phyloP scores from a whole-genome alignment of 2,113 vertebrate genomes.

The Mesembrinibis cayennensis region DNA sequence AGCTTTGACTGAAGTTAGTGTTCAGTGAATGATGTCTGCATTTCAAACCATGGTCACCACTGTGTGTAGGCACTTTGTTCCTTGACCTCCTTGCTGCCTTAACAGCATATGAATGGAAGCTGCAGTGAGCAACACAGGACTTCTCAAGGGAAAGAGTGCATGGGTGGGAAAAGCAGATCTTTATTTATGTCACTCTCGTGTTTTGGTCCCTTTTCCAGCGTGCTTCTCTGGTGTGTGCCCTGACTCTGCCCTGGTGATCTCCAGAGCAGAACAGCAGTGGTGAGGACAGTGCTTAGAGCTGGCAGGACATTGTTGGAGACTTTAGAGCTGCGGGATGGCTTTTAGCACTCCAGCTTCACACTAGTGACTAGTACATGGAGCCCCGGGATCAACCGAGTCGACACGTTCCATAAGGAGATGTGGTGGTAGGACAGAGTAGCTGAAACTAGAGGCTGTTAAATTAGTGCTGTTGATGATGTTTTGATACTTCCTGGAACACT shows the following conservation, averaged over 20 bases:
- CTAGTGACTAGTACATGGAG: not conserved
- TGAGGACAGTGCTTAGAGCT: not conserved
- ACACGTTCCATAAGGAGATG: not conserved
- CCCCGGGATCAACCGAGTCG: not conserved
- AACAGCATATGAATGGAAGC: not conserved
- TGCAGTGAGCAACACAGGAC: not conserved
- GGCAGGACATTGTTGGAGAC: not conserved
- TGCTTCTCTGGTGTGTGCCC: not conserved
- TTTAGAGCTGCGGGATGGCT: not conserved
- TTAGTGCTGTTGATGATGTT: conserved; percentile 46
- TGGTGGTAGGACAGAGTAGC: conserved; percentile 34
- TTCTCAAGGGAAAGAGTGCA: not conserved
- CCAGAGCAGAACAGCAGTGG: not conserved
- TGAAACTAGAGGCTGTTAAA: conserved; percentile 46
- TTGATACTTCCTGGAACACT: conserved; percentile 27
- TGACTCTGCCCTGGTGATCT: not conserved
- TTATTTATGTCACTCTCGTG: not conserved
- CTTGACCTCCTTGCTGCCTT: conserved; percentile 1
- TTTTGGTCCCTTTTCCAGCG: not conserved
- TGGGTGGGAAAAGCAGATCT: not conserved
- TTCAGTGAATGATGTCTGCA: not conserved
- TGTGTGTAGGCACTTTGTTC: not conserved
- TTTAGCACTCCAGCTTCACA: not conserved
- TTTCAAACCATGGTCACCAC: not conserved
- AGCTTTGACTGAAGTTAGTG: not conserved